Base-by-base conservation (phyloP, 2,888 invertebrate genomes). In the Ellobium chinense region DNA sequence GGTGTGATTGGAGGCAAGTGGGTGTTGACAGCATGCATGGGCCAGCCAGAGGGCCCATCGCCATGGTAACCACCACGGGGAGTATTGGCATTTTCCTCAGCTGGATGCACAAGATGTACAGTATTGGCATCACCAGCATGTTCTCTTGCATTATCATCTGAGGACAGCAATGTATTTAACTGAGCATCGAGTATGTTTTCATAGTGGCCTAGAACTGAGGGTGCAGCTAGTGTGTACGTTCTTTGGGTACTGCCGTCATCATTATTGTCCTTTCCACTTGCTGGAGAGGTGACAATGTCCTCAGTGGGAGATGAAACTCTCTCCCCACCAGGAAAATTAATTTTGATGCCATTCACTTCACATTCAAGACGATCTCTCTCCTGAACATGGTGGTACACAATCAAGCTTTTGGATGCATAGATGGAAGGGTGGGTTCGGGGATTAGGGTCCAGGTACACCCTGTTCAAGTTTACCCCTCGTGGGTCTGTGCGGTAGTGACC, bases 381-480 rank as follows among this genome's bases (percentile, higher is more conserved):
- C 82, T 90, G 87, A 1, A 92, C 86, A 87, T 94, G 94, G 84
- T 94, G 93, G 84, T 92, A 94, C 1, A 93, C 89, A 72, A 93
- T 87, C 79, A 97, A 93, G 81, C 96, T 95, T 90, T 96, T 95
- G 21, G 97, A 96, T 18, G 97, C 97, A 92, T 95, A 97, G 77
- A 98, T 96, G 5, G 97, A 95, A 0, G 97, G 97, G 92, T 97
- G 97, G 34, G 95, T 94, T 0, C 93, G 91, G 60, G 95, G 93
- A 62, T 95, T 95, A 0, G 97, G 97, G 92, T 96, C 95, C 82
- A 97, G 94, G 93, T 98, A 98, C 65, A 97, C 95, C 88, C 97
- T 94, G 93, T 98, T 98, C 34, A 98, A 93, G 93, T 98, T 98
- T 34, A 97, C 96, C 5, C 98, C 98, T 76, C 96, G 94, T 0